Percentiles rank a stretch among this genome's conserved stretches.
phyloP scores from a whole-genome alignment of 1,140 invertebrate species.

The Agrilus planipennis region DNA sequence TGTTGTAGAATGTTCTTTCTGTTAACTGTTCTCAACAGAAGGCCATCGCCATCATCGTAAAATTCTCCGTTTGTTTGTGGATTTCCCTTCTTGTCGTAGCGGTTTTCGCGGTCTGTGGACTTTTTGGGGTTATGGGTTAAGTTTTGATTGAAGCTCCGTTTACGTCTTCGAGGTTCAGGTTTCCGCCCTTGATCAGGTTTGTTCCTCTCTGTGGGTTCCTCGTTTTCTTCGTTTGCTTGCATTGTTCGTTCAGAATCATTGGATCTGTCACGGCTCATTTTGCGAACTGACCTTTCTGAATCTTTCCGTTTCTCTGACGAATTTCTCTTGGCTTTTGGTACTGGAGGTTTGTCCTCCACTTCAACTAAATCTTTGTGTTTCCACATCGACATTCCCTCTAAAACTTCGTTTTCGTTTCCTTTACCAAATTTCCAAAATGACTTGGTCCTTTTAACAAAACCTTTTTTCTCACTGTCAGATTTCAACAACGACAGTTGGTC shows the following conservation, averaged over 20 bases:
- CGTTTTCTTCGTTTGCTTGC: constrained; percentile 14
- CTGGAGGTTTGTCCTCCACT: constrained; percentile 41
- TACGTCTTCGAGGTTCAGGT: background rate
- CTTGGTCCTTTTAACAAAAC: constrained; percentile 62
- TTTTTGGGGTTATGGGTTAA: constrained; percentile 3
- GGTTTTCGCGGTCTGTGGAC: background rate
- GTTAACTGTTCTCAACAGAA: constrained; percentile 50
- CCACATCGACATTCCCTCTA: constrained; percentile 77
- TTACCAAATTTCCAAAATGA: constrained; percentile 74
- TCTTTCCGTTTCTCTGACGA: constrained; percentile 14
- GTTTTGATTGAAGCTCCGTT: constrained; percentile 8
- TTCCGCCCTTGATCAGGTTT: too few relatives aligned
- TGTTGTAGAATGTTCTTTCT: constrained; percentile 54
- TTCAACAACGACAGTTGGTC: constrained; percentile 34
- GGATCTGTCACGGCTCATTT: constrained; percentile 23
- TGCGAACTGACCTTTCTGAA: constrained; percentile 11
- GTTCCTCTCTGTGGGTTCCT: constrained; percentile 5
- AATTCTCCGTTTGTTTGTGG: constrained; percentile 44
- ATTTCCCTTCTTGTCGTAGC: constrained; percentile 8
- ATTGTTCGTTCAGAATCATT: constrained; percentile 32
- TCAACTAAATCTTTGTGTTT: constrained; percentile 71
- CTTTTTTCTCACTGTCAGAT: constrained; percentile 39
- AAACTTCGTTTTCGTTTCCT: constrained; percentile 53
- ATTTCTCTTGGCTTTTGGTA: constrained; percentile 34
- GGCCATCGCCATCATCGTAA: constrained; percentile 46